Percentiles rank a stretch among this genome's conserved stretches.
These are phyloP conservation scores for Thymelicus acteon DNA, from an alignment of 2,888 invertebrate genomes.

Conservation along the genomic window DNA sequence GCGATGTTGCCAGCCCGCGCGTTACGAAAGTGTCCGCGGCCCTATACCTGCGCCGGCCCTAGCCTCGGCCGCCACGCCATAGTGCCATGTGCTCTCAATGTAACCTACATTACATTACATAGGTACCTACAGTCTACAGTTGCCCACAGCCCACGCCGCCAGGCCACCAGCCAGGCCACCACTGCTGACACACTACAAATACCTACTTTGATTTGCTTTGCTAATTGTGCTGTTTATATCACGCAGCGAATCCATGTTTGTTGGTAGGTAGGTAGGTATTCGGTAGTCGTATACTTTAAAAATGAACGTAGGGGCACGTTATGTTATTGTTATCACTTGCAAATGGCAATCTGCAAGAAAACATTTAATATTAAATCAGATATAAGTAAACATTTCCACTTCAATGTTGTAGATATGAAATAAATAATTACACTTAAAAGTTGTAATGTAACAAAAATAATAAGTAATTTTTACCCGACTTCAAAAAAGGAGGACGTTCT, in stretches of 20 bases:
- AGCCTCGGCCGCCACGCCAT: constrained; percentile 47
- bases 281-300: too few species aligned
- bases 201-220: constrained; percentile 31
- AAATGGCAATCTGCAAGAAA: too few species aligned
- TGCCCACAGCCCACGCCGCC: constrained; percentile 4
- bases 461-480: too few species aligned
- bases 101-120: constrained; percentile 45
- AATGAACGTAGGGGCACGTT: too few species aligned
- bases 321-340: too few species aligned
- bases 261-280: not conserved
- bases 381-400: too few species aligned
- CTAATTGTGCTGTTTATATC: constrained; percentile 25
- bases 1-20: constrained; percentile 77
- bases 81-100: constrained; percentile 51
- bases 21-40: constrained; percentile 60
- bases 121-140: constrained; percentile 9
- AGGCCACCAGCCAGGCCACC: not conserved
- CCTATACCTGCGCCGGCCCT: constrained; percentile 47
- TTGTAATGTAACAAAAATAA: too few species aligned
- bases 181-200: constrained; percentile 23
- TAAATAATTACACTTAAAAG: too few species aligned
- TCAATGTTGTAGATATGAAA: too few species aligned
- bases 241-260: constrained; percentile 25
- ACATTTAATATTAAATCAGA: too few species aligned
- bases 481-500: too few species aligned